Evolutionary conservation across 1,140 invertebrate genomes (phyloP).

Genomic region (Aphis gossypii): DNA sequence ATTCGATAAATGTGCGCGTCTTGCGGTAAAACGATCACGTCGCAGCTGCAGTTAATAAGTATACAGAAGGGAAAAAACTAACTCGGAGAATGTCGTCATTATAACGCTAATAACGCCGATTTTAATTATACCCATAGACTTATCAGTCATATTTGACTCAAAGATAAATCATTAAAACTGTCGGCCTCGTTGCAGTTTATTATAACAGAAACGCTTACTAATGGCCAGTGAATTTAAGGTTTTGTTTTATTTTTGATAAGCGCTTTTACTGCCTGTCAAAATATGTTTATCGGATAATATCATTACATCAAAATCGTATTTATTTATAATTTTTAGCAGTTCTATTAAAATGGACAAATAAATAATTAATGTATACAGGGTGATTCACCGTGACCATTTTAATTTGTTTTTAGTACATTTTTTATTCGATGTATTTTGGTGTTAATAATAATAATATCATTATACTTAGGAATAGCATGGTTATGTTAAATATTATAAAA

Average conservation of each 20-base stretch:
- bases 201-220: not conserved
- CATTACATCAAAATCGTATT: not conserved
- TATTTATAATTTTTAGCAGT: not conserved
- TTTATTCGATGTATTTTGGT: too few species aligned
- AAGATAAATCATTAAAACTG: not conserved
- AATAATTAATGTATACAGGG: not conserved
- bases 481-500: not conserved
- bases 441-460: too few species aligned
- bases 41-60: slow-evolving; percentile 13
- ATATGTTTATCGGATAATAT: not conserved
- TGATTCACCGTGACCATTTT: not conserved
- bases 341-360: not conserved
- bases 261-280: not conserved
- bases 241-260: not conserved
- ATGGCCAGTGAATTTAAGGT: not conserved
- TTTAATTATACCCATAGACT: not conserved
- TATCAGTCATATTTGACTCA: slow-evolving; percentile 15
- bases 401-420: too few species aligned
- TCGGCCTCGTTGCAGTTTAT: not conserved
- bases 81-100: not conserved
- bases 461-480: not conserved
- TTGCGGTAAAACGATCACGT: not conserved
- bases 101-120: not conserved
- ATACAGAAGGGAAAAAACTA: not conserved
- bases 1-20: not conserved